Evolutionary conservation across 1,140 invertebrate genomes (phyloP), one percentile per base, ranked within the genome.

Genomic region (Microplitis demolitor): DNA sequence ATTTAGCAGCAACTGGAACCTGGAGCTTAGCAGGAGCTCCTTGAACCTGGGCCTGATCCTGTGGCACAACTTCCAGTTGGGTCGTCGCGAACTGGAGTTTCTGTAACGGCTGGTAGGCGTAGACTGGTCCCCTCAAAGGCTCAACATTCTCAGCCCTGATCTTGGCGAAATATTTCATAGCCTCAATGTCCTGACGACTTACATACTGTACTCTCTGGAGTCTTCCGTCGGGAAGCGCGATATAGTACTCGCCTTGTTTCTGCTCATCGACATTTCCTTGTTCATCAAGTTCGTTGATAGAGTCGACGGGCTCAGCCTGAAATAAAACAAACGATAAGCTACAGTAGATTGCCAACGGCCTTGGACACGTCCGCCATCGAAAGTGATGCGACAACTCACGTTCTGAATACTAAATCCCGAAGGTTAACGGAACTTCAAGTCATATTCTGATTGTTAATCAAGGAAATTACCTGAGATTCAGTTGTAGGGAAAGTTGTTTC

Each of bases 161-260:
- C 66, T 86, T 86, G 6, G 89, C 88, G 16, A 87, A 86, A 74
- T 87, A 89, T n/a, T 83, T 88, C 88, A 89, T 90, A 4, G 88
- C 88, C 68, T 87, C 85, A 58, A 83, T 68, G 76, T 90, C 84
- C 70, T 88, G 83, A 4, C 82, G 82, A 50, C 88, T 89, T 16
- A 87, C 76, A 76, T 89, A 90, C n/a, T 82, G 82, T 4, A 89
- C 86, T 51, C 84, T 85, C 68, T 90, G 89, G 3, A 89, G 79
- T 35, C 86, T 78, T 8, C 89, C 89, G 73, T 85, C 85, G 4
- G 89, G 89, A 73, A 89, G 84, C 9, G 88, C 88, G 5, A 90
- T 81, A 78, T 88, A 89, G 78, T 90, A 89, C 33, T 88, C 83
- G 13, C 88, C 88, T 70, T 33, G 84, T 33, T 75, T 68, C 5